Evolutionary conservation across 2,113 vertebrate genomes (phyloP).

Genomic region (Forbesichthys papilliferus): DNA sequence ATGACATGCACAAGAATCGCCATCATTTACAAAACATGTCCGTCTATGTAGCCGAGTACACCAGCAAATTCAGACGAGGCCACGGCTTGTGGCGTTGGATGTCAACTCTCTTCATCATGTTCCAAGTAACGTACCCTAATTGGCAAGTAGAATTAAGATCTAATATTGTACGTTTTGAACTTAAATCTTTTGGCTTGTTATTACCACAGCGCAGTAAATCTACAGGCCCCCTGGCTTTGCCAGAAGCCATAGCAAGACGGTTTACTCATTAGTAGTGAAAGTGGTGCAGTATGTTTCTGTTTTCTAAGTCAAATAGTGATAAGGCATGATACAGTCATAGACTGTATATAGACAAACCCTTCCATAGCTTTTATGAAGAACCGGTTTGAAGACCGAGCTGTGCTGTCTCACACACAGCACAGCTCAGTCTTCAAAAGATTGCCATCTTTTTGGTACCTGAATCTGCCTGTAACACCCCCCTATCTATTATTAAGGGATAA

Average conservation of each 20-base stretch:
- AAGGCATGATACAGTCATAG: constrained; percentile 15
- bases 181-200: constrained; percentile 33
- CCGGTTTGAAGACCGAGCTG: no score
- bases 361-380: no score
- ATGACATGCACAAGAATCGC: constrained; percentile 35
- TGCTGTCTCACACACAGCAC: no score
- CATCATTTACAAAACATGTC: constrained; percentile 54
- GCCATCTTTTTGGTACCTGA: no score
- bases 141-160: constrained; percentile 29
- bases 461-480: no score
- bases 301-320: constrained; percentile 44
- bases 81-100: constrained; percentile 43
- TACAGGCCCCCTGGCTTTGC: constrained; percentile 49
- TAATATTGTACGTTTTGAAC: constrained; percentile 3
- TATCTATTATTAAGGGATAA: no score
- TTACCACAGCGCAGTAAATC: constrained; percentile 30
- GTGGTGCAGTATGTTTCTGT: constrained; percentile 52
- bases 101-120: constrained; percentile 64
- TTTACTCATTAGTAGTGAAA: constrained; percentile 64
- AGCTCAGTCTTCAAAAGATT: no score
- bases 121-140: constrained; percentile 60
- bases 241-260: constrained; percentile 41
- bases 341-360: no score
- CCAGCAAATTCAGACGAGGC: constrained; percentile 30
- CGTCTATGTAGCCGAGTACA: constrained; percentile 16